These are phyloP conservation scores for Dynastes maya DNA, from an alignment of 2,888 invertebrate genomes.

Conservation along the genomic window DNA sequence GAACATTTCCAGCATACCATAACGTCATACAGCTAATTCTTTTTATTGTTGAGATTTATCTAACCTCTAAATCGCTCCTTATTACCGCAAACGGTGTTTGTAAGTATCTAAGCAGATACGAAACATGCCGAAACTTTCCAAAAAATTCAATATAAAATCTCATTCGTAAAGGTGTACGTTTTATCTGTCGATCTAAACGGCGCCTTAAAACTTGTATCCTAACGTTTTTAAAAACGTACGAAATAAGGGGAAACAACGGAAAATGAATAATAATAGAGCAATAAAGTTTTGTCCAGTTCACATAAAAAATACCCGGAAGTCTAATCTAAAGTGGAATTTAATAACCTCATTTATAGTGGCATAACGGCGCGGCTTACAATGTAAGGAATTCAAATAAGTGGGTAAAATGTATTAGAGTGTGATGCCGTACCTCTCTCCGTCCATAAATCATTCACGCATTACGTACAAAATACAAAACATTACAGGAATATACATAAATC, in stretches of 20 bases:
- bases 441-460: conserved; percentile 45
- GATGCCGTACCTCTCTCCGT: conserved; percentile 32
- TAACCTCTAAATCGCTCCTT: neutral
- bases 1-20: too few species aligned
- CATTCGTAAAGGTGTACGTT: conserved; percentile 25
- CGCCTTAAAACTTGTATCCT: conserved; percentile 40
- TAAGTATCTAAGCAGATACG: neutral
- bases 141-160: conserved; percentile 42
- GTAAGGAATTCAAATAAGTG: conserved; percentile 46
- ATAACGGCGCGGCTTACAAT: conserved; percentile 41
- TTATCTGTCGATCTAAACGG: conserved; percentile 40
- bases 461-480: conserved; percentile 41
- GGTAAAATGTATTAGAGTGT: conserved; percentile 44
- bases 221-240: conserved; percentile 37
- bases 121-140: conserved; percentile 25
- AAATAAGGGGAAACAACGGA: conserved; percentile 30
- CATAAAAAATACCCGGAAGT: conserved; percentile 47
- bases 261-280: conserved; percentile 46
- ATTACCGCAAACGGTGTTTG: neutral
- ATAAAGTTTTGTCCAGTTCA: conserved; percentile 47
- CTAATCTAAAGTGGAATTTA: conserved; percentile 46
- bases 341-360: conserved; percentile 44
- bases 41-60: neutral
- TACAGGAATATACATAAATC: conserved; percentile 42
- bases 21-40: too few species aligned